Evolutionary conservation across 2,113 vertebrate species (phyloP).

Genomic region (Platysteira castanea): DNA sequence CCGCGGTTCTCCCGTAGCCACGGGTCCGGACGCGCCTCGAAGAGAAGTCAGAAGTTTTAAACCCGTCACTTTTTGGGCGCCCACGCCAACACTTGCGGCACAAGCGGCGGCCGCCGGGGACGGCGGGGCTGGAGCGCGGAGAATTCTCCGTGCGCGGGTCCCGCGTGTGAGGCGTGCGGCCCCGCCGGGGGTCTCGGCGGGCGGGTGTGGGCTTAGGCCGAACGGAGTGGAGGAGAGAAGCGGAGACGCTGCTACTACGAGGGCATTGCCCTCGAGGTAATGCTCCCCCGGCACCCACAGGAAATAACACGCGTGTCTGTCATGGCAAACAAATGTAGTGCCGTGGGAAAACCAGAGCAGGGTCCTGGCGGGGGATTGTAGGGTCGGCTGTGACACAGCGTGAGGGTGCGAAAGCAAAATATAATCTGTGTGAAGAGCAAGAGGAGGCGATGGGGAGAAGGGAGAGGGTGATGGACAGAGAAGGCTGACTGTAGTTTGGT

Average conservation of each 20-base stretch:
- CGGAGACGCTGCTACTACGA: neutral
- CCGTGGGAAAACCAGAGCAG: neutral
- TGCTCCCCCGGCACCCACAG: neutral
- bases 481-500: neutral
- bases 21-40: neutral
- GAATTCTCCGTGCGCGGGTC: neutral
- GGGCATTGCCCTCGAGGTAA: neutral
- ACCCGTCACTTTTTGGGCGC: neutral
- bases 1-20: too few species aligned
- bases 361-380: neutral
- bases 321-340: fast-evolving
- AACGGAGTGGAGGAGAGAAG: fast-evolving
- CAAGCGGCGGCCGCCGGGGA: neutral
- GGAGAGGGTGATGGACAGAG: fast-evolving
- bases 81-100: fast-evolving
- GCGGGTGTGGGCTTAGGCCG: neutral
- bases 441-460: neutral
- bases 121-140: neutral
- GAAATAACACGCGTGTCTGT: neutral
- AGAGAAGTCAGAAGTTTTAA: neutral
- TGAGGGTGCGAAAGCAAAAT: neutral
- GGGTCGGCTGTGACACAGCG: neutral
- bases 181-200: neutral
- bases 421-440: fast-evolving
- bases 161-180: neutral